Base-by-base conservation (phyloP, 2,113 vertebrate species). In the Pterocles gutturalis region DNA sequence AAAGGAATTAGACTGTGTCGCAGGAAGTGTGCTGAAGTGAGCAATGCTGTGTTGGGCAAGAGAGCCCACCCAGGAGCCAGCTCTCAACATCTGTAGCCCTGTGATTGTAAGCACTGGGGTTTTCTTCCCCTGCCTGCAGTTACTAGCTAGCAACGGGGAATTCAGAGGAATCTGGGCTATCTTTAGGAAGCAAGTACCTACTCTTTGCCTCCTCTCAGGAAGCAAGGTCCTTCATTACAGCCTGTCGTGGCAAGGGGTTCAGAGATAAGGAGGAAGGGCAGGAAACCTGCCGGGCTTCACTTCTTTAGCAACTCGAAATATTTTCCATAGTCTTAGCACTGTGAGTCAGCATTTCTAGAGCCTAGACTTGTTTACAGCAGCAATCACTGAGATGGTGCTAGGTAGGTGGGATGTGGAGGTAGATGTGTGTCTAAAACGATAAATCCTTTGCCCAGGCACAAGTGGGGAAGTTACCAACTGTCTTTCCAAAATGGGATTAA, bases 331-430 rank as follows among this genome's bases (percentile, higher is more conserved):
- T 67, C 73, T 51, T 66, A 51, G 86, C 48, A 45, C 83, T 72
- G 76, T 97, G 94, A 94, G 95, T 97, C 96, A 97, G 94, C 96
- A 96, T 65, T 96, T 83, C 85, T 88, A 69, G 76, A 93, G 88
- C 88, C 79, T 70, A 26, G 77, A 17, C 62, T 80, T 77, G 87
- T 95, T 95, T 91, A 90, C 76, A 86, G 76, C 87, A 83, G 85
- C 82, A 80, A n/a, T 93, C 48, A 31, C 83, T 36, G 65, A 65
- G 80, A 49, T 90, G 88, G 80, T 78, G 64, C 54, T 13, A 29
- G 79, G 79, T 83, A 78, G 70, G 77, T 81, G 65, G 54, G 89
- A 57, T 89, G 53, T 65, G 79, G 81, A 87, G 51, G 48, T 80
- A 75, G 1, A 0, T 36, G n/a, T 66, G 38, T 67, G 54, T 64